Conservation (phyloP, 53 echinoderm and acorn worm species). For the Holothuria leucospilota region DNA sequence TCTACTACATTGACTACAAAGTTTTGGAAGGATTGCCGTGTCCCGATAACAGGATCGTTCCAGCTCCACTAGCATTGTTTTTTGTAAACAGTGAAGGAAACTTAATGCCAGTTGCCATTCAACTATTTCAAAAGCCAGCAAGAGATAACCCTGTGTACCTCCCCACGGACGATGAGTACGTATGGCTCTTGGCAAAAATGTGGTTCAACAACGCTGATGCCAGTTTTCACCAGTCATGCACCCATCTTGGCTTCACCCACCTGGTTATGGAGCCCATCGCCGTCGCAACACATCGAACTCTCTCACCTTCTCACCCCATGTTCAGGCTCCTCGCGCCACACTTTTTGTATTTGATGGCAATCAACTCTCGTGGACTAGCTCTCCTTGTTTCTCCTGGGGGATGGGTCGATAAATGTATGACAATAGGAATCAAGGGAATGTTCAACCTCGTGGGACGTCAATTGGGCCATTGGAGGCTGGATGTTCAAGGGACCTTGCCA, state of each 20-base stretch:
- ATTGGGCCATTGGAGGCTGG: constrained; percentile 69
- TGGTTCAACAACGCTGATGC: constrained; percentile 87
- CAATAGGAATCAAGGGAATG: constrained; percentile 72
- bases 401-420: constrained; percentile 74
- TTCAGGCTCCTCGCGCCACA: constrained; percentile 83
- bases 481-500: constrained; percentile 69
- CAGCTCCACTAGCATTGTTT: constrained; percentile 73
- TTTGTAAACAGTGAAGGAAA: constrained; percentile 68
- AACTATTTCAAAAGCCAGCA: constrained; percentile 69
- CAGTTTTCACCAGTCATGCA: constrained; percentile 73
- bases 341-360: constrained; percentile 81
- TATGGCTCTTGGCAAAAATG: constrained; percentile 90
- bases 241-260: constrained; percentile 77
- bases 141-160: constrained; percentile 79
- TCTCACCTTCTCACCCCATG: constrained; percentile 84
- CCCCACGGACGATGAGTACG: constrained; percentile 78
- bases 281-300: constrained; percentile 65
- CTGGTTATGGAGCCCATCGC: constrained; percentile 63
- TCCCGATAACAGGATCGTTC: constrained; percentile 51
- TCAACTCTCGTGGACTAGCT: constrained; percentile 48
- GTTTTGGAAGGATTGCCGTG: constrained; percentile 60
- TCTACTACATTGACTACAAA: constrained; percentile 77
- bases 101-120: constrained; percentile 78
- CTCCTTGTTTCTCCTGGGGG: constrained; percentile 60
- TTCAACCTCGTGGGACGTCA: constrained; percentile 63